Evolutionary conservation across 2,113 vertebrate species (phyloP), one percentile per base, ranked within the genome.

Genomic region (Trinectes maculatus): DNA sequence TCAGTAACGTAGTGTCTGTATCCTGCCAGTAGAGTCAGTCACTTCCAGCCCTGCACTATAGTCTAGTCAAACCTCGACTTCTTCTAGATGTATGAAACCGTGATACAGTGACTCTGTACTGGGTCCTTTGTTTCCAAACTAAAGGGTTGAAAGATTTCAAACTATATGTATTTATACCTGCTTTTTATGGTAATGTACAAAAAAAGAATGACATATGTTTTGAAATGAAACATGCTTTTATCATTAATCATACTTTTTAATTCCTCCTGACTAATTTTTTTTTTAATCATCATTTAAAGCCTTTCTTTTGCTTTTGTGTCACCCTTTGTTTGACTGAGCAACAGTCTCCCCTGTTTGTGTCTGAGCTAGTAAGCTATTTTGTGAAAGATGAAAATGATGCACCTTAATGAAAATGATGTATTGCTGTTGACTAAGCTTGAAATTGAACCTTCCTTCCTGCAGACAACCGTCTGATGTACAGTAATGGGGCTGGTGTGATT

Each of bases 131-230:
- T 78, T 79, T 79, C 33, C 28, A 80, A 86, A 78, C 63, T 49
- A 77, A 82, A 78, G 24, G 42, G 55, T 59, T 72, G 49, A 76
- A 77, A 66, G 51, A 65, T 70, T 67, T 54, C 74, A 76, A 69
- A 57, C 44, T 25, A 64, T 59, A 72, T 85, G 85, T 91, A 89
- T 89, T 91, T 89, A 89, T 89, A 85, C 77, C 84, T 68, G 54
- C 79, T 84, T 84, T 89, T 78, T 81, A 83, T 81, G 63, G 49
- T 80, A 79, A 74, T 91, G 89, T 92, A 88, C 64, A 90, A 89
- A 85, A 52, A 73, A 82, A 51, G 59, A 86, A 70, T 59, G 69
- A 81, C 53, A 73, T 81, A 67, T 85, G 87, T 91, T 89, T 89
- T 87, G 7, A 89, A 87, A 84, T 73, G 73, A 84, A 81, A 68